Evolutionary conservation across 2,797 vertebrate genomes (phyloP).

Genomic region (Petrocephalus schoutedeni): DNA sequence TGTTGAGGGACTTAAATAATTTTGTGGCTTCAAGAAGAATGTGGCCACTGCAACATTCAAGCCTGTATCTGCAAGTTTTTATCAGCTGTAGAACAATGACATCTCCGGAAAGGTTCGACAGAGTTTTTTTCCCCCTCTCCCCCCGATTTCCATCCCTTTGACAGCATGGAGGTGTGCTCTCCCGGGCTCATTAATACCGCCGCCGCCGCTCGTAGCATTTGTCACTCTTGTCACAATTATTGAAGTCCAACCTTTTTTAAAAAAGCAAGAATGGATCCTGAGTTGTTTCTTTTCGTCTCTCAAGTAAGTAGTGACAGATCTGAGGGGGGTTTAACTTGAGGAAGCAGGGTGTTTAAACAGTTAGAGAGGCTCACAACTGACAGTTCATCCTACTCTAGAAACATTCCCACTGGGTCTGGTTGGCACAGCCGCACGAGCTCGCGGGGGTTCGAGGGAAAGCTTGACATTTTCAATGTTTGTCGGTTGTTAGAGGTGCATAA

Average conservation of each 20-base stretch:
- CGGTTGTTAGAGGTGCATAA: slow-evolving; percentile 30
- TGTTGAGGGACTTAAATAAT: background rate
- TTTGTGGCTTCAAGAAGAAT: slow-evolving; percentile 12
- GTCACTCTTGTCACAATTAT: slow-evolving; percentile 33
- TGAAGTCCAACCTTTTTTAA: slow-evolving; percentile 19
- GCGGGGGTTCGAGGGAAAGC: slow-evolving; percentile 21
- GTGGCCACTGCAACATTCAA: background rate
- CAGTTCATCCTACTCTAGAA: slow-evolving; percentile 19
- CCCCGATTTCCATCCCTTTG: slow-evolving; percentile 20
- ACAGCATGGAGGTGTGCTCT: slow-evolving; percentile 29
- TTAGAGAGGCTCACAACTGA: slow-evolving; percentile 14
- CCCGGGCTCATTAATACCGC: slow-evolving; percentile 17
- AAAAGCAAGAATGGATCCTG: slow-evolving; percentile 18
- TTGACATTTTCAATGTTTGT: slow-evolving; percentile 34
- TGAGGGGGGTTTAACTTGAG: slow-evolving; percentile 11
- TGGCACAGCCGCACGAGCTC: background rate
- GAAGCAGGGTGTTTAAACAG: slow-evolving; percentile 18
- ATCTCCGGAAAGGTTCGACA: slow-evolving; percentile 21
- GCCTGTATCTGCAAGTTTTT: slow-evolving; percentile 20
- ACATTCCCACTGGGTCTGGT: slow-evolving; percentile 19
- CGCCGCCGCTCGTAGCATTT: slow-evolving; percentile 21
- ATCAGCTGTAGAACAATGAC: slow-evolving; percentile 24
- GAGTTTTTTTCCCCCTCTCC: background rate
- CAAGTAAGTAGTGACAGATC: slow-evolving; percentile 22
- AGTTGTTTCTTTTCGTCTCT: slow-evolving; percentile 20